These are phyloP conservation scores for Helicoverpa assulta DNA, from an alignment of 2,888 invertebrate genomes.

Conservation along the genomic window DNA sequence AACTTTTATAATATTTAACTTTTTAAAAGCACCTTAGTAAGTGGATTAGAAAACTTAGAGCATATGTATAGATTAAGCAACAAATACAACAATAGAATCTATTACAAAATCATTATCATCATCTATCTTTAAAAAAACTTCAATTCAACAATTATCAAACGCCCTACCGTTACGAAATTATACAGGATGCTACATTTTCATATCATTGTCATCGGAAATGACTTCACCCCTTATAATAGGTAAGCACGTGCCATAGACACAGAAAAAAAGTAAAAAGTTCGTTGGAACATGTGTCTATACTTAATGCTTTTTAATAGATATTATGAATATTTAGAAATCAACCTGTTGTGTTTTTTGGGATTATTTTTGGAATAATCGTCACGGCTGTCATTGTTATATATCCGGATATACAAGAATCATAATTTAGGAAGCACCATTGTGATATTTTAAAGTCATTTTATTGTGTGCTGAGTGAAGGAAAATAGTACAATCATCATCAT, in stretches of 20 bases:
- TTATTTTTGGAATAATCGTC: neutral
- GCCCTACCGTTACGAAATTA: constrained; percentile 55
- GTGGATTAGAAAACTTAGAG: too few relatives aligned
- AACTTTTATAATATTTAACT: too few relatives aligned
- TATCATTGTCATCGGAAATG: constrained; percentile 87
- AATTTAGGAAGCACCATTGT: too few relatives aligned
- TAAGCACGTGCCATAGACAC: constrained; percentile 78
- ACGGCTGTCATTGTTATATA: neutral
- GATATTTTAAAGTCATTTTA: too few relatives aligned
- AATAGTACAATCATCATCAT: too few relatives aligned
- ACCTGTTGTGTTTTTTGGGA: constrained; percentile 34
- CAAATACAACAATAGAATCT: neutral
- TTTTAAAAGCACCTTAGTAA: too few relatives aligned
- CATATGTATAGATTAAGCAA: too few relatives aligned
- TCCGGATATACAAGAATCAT: neutral
- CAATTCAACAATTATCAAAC: constrained; percentile 33
- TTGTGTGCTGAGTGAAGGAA: too few relatives aligned
- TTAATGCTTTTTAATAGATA: constrained; percentile 43
- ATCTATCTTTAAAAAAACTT: constrained; percentile 6
- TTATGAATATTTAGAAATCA: constrained; percentile 39
- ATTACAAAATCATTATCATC: constrained; percentile 22
- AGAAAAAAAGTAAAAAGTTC: constrained; percentile 66
- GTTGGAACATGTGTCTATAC: constrained; percentile 59
- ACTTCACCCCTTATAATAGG: constrained; percentile 82
- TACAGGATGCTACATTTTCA: constrained; percentile 72